phyloP scores from a whole-genome alignment of 1,140 invertebrate genomes.

The Neodiprion pinetum region DNA sequence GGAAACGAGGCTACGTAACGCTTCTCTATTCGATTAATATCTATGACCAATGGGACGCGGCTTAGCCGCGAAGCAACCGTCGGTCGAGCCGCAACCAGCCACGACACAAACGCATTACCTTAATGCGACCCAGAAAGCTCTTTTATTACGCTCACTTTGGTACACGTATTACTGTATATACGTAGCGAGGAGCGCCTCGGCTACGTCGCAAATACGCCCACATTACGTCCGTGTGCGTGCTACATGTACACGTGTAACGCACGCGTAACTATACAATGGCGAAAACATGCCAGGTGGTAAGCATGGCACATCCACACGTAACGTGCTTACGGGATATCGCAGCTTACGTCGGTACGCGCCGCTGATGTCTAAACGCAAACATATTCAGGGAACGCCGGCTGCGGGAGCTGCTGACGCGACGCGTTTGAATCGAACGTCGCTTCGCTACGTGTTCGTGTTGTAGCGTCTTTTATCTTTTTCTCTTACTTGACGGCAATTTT shows the following conservation, averaged over 20 bases:
- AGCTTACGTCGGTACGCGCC: no score
- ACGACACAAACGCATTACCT: conserved; percentile 53
- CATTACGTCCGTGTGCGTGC: not conserved
- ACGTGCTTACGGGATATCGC: not conserved
- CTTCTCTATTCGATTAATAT: conserved; percentile 15
- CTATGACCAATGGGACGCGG: conserved; percentile 16
- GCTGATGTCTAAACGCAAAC: no score
- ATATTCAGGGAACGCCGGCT: no score
- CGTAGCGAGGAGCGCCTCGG: conserved; percentile 20
- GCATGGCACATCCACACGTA: conserved; percentile 9
- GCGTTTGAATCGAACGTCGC: no score
- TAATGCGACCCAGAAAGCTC: conserved; percentile 58
- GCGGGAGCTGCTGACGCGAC: no score
- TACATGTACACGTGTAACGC: no score
- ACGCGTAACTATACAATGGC: not conserved
- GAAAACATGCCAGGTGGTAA: not conserved
- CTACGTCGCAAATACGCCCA: conserved; percentile 15
- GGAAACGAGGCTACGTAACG: conserved; percentile 6
- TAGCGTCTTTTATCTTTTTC: no score
- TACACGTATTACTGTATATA: conserved; percentile 26
- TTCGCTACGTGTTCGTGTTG: no score
- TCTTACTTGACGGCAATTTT: no score
- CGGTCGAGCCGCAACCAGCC: conserved; percentile 30
- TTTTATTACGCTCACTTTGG: conserved; percentile 46
- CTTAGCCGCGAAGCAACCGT: not conserved